Base-by-base conservation (phyloP, 2,888 invertebrate species). In the Himalopsyche japonica region DNA sequence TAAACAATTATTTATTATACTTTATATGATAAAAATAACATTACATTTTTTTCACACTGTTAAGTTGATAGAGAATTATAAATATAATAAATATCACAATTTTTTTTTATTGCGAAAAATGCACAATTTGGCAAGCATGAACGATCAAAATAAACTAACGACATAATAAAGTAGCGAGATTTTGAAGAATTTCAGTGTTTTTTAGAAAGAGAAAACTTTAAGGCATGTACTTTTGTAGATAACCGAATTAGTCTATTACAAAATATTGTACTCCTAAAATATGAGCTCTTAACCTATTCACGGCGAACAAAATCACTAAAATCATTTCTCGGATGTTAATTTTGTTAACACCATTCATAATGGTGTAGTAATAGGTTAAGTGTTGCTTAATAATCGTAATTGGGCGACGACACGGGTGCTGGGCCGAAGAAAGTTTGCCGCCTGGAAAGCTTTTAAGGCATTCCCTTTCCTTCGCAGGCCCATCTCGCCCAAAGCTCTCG, bases 381-480 rank as follows among this genome's bases (percentile, higher is more conserved):
- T 82, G 84, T 84, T 84, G 79, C 84, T 64, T 81, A 82, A 84
- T 84, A 82, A 84, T 82, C 70, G 79, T 86, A 82, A 86, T 86
- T 86, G 81, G 32, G 79, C 49, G 48, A 57, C 37, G 81, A 76
- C 79, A 83, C 79, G 83, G 76, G 78, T 27, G 57, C 70, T 32
- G 34, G 79, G 47, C 49, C 27, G 27, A 79, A 37, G 37, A 77
- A 76, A 37, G 49, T 32, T 76, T 43, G 83, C 76, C 81, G 76
- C 57, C 70, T 76, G 76, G 37, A 82, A 84, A 84, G 85, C 85
- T 86, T 86, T 86, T 86, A 86, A 79, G 76, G 84, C 77, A 79
- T 70, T 81, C 80, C 82, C 81, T 76, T 70, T 76, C 81, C 76
- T 34, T 18, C 57, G 37, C 30, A 34, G 10, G 27, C 47, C 80